Evolutionary conservation across 2,113 vertebrate genomes (phyloP), one percentile per base, ranked within the genome.

Genomic region (Megaceryle maxima): DNA sequence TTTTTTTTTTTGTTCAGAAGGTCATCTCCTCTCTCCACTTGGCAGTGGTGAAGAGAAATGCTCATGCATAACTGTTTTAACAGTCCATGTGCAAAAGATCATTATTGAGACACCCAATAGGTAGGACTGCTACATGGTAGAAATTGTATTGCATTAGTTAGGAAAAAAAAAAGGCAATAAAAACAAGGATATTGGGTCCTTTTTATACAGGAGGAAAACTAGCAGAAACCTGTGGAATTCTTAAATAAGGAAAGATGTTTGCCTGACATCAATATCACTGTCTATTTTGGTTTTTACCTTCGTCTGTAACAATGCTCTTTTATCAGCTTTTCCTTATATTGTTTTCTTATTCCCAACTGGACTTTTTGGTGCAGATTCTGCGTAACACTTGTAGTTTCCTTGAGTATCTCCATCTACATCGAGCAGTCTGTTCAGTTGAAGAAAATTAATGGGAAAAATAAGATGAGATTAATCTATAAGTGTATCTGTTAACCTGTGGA

Each of bases 161-260:
- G 80, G 74, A 79, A 81, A 79, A 10, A 86, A 73, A 77, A 72
- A 81, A 79, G 8, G 16, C 51, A 22, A 5, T 74, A 28, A 80
- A 77, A 63, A 0, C 19, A 51, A 37, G n/a, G 50, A 31, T 21
- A 14, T 9, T 41, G 0, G 0, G 15, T 41, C 13, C 10, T 81
- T 88, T 80, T 75, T 64, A 10, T 39, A n/a, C 1, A 35, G 29
- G n/a, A 63, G 35, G n/a, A 92, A 87, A 79, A 8, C 20, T 48
- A 8, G 13, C 51, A 79, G 55, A 77, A 83, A 35, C 35, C 25
- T 74, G 25, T 59, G 15, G 68, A 43, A 29, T 46, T 74, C 17
- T 73, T 76, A 62, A 68, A 55, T 46, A 67, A 66, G 21, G 57
- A 56, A 76, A 16, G 28, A 21, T 26, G 21, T 84, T 31, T 73